Base-by-base conservation (phyloP, 1,140 invertebrate species). In the Ylistrum balloti region DNA sequence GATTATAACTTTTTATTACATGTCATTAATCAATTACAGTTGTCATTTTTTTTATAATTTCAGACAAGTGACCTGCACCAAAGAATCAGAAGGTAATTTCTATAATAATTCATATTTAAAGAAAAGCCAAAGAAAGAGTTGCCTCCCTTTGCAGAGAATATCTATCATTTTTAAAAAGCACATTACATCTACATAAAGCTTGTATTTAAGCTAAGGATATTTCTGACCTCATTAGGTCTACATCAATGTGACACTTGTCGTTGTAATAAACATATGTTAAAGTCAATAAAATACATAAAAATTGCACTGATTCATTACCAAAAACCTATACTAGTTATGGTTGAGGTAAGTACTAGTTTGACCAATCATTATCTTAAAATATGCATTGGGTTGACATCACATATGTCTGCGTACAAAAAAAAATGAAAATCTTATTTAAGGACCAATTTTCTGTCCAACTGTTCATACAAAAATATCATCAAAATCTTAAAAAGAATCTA, bases 61-160 rank as follows among this genome's bases (percentile, higher is more conserved):
- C 56, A 74, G 56, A 74, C n/a, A 74, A 74, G 56, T 74, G 56
- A 74, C 56, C 56, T 74, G 56, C 56, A 74, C 56, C 56, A 74
- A 74, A 74, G 56, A 74, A 74, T 74, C n/a, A 74, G 22, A 28
- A 17, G 28, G n/a, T 28, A 28, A 74, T 74, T 74, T 74, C n/a
- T 28, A 28, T n/a, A 74, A 7, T 48, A 48, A 48, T 48, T 28
- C 17, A 28, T 9, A 28, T 7, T 28, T 28, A 17, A 28, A n/a
- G 56, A 5, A 17, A 74, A 74, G 56, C 56, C 15, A 74, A 74
- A 74, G 56, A 28, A 74, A 74, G n/a, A 74, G 56, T 74, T 74
- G 56, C 17, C 56, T 28, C 56, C 11, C 56, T 74, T 74, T 74
- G 17, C 5, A 74, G 56, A 17, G 56, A 3, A 74, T 74, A 74